Base-by-base conservation (phyloP, 1,140 invertebrate genomes). In the Mya arenaria region DNA sequence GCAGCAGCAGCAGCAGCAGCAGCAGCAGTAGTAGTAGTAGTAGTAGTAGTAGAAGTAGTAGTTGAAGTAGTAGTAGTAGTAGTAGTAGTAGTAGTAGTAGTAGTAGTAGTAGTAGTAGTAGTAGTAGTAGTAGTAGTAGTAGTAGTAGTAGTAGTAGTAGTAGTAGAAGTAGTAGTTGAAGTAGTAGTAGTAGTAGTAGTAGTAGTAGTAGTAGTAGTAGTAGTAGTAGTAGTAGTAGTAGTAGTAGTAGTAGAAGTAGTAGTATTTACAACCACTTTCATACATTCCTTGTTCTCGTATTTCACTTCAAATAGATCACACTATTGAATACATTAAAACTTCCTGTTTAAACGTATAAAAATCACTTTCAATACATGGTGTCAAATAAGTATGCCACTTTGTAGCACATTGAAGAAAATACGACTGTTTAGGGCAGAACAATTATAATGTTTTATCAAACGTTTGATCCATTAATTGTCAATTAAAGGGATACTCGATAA, bases 21-120 rank as follows among this genome's bases (percentile, higher is more conserved):
- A 66, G 74, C 37, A 68, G 56, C 66, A 68, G 74, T 28, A 68
- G 58, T 78, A 34, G 56, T 36, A 78, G 39, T 41, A 78, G 77
- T 56, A 58, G 28, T 60, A 72, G 65, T 28, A 80, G 39, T 72
- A 37, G 65, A 58, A 80, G 77, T 32, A 72, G 1, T 71, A 58
- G 48, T 32, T 71, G 65, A 8, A 80, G 48, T 71, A 36, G 48
- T 36, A 55, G 63, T 65, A 32, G 17, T 32, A 65, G 62, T 34
- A 32, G 62, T 65, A 28, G 62, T 65, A 65, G 62, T 65, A 65
- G 62, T 65, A 32, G 62, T 65, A 32, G 62, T 32, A n/a, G 10
- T 34, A 73, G 69, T 73, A 25, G 41, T 73, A 55, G 41, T 73
- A 55, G 41, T 55, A 73, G 69, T 73, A 73, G 44, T 55, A 55